Evolutionary conservation across 2,113 vertebrate species (phyloP).

Genomic region (Elgaria multicarinata): DNA sequence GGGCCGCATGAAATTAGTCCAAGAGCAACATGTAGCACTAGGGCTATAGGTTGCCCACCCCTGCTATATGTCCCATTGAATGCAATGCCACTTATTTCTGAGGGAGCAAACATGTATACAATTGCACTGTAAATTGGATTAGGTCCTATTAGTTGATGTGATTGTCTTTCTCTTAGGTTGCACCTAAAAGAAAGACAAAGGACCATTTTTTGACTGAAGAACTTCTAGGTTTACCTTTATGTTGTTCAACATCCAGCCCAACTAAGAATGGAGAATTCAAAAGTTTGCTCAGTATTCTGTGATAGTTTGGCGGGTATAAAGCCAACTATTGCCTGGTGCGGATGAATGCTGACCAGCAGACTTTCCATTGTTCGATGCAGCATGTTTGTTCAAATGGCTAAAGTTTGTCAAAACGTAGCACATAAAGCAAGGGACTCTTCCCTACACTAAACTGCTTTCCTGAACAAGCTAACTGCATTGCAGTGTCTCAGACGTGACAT

Average conservation of each 20-base stretch:
- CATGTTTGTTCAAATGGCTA: background rate
- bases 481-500: background rate
- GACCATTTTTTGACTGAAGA: background rate
- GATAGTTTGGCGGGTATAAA: background rate
- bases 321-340: background rate
- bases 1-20: too few species aligned
- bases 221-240: background rate
- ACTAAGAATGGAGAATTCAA: background rate
- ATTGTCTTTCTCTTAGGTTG: background rate
- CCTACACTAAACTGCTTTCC: background rate
- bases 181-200: background rate
- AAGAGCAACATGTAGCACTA: too few species aligned
- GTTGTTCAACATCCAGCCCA: background rate
- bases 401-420: background rate
- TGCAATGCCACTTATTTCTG: background rate
- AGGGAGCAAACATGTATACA: background rate
- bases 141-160: background rate
- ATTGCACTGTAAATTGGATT: background rate
- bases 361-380: background rate
- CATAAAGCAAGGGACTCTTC: background rate
- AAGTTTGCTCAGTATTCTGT: background rate
- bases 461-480: constrained; percentile 4
- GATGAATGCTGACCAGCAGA: background rate
- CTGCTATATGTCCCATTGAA: background rate
- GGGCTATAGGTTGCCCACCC: too few species aligned